Evolutionary conservation across 2,888 invertebrate genomes (phyloP), one percentile per base, ranked within the genome.

Genomic region (Saturnia japonica): DNA sequence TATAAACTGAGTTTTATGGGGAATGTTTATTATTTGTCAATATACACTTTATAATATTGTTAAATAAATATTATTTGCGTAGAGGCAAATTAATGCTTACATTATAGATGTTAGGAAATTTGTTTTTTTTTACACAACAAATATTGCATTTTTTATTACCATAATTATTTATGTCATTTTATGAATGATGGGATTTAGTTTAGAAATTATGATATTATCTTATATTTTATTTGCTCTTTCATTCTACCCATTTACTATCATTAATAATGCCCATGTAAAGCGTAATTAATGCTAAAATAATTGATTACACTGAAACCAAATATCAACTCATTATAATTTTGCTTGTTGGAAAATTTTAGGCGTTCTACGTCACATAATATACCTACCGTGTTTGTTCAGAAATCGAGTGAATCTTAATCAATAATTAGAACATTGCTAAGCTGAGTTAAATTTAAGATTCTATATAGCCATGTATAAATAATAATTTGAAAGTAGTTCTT

Each of bases 1-100:
- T 67, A 34, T 64, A 40, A 64, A 64, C 40, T 64, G 64, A 64
- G 6, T n/a, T 64, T n/a, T 64, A 40, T 40, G 40, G 34, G 28
- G 60, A 34, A 34, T 28, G 34, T 64, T 64, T 64, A n/a, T 64
- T 57, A 25, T 25, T 25, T 64, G 19, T 64, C 40, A 64, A 40
- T 19, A 19, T 64, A 64, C 64, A 22, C 19, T 16, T 28, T 40
- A 34, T 8, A 25, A 4, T 3, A 1, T 12, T 57, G 9, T 57
- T 57, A 25, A 57, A 54, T 57, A 25, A 57, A 54, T 22, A 54
- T 54, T 57, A 28, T 57, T 57, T 57, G 4, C 4, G 14, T 25
- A 28, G 2, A 57, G 12, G 3, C 12, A 57, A 57, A 57, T 1
- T 34, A 34, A 34, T 34, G n/a, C n/a, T n/a, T n/a, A n/a, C n/a